phyloP scores from a whole-genome alignment of 2,113 vertebrate species.

The Pelusios castaneus region DNA sequence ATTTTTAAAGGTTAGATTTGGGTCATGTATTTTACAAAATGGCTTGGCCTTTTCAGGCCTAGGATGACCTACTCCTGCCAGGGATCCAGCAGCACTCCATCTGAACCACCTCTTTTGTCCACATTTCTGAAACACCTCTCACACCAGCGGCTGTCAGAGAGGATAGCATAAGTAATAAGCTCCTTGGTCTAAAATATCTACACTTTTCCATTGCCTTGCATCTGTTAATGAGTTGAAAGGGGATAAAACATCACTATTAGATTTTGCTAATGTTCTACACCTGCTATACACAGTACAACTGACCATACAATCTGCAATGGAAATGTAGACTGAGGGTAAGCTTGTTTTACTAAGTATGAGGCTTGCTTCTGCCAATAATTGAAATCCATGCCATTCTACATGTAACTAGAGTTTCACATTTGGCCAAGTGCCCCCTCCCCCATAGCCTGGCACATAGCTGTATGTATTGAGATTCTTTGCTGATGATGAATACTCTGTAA shows the following conservation, averaged over 20 bases:
- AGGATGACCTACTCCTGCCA: no score
- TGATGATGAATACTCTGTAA: neutral
- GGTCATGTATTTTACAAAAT: no score
- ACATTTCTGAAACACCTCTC: neutral
- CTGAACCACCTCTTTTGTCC: neutral
- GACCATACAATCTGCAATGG: neutral
- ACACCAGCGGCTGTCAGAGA: no score
- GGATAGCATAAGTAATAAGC: no score
- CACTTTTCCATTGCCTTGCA: neutral
- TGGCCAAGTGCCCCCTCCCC: neutral
- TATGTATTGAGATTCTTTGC: neutral
- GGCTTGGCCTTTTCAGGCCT: no score
- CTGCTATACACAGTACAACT: neutral
- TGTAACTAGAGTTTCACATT: neutral
- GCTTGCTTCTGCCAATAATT: neutral
- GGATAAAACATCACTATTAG: neutral
- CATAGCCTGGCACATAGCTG: neutral
- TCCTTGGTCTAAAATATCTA: neutral
- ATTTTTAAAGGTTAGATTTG: no score
- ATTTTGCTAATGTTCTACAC: neutral
- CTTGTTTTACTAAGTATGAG: no score
- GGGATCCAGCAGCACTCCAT: neutral
- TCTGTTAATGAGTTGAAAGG: neutral
- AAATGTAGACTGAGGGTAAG: neutral
- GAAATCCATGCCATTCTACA: neutral